A percentile compares a stretch with the other conserved stretches of the same genome.
Conservation (phyloP, 2,797 vertebrate species). For the Hemitrygon akajei region DNA sequence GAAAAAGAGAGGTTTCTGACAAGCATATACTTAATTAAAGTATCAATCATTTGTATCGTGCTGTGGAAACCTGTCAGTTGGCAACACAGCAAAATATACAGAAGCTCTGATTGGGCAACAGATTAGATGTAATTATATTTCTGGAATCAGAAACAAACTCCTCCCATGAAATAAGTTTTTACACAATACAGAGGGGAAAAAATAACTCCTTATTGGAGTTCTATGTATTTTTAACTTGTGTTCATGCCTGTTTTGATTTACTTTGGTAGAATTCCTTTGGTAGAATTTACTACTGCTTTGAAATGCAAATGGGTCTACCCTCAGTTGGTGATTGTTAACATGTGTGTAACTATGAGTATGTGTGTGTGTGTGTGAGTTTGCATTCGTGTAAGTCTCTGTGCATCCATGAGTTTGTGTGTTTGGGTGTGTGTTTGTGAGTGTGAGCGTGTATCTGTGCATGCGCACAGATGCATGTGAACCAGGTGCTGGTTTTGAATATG, state of each 20-base stretch:
- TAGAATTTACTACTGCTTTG: neutral
- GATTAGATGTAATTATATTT: conserved; percentile 16
- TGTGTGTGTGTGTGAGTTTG: too few relatives aligned
- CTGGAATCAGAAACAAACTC: neutral
- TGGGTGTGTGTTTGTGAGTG: too few relatives aligned
- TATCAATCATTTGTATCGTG: conserved; percentile 5
- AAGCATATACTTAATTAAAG: conserved; percentile 35
- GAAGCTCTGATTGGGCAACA: neutral
- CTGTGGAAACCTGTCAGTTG: neutral
- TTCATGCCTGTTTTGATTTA: neutral
- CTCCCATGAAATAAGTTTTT: neutral
- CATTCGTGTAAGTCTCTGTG: too few relatives aligned
- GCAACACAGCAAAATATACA: neutral
- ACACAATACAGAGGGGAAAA: neutral
- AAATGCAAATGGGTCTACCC: neutral
- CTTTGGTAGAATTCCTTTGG: neutral
- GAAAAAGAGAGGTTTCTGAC: conserved; percentile 30
- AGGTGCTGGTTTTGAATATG: neutral
- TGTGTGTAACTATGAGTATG: too few relatives aligned
- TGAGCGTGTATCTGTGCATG: neutral
- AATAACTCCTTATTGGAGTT: neutral
- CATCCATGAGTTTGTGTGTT: too few relatives aligned
- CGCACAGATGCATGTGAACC: neutral
- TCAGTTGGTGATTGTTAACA: neutral
- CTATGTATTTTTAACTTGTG: neutral